phyloP scores from a whole-genome alignment of 1,140 invertebrate genomes.

The Vanessa atalanta region DNA sequence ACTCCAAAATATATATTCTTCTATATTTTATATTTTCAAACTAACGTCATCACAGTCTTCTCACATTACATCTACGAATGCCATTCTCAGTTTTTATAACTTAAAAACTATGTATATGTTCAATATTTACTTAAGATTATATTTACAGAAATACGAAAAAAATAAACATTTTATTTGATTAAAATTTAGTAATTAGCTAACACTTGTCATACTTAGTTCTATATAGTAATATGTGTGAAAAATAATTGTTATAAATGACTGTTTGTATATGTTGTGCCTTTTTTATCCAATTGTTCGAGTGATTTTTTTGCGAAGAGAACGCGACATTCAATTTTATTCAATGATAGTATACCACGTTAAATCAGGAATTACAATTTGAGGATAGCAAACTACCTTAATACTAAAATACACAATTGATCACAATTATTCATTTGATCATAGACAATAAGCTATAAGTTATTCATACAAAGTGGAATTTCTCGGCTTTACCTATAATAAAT shows the following conservation, averaged over 20 bases:
- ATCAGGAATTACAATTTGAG: too few relatives aligned
- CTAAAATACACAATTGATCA: too few relatives aligned
- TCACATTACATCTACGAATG: constrained; percentile 58
- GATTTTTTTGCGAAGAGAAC: too few relatives aligned
- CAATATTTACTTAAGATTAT: constrained; percentile 6
- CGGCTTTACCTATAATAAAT: too few relatives aligned
- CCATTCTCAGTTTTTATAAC: constrained; percentile 33
- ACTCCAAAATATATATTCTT: constrained; percentile 11
- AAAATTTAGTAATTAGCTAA: not conserved
- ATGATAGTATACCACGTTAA: too few relatives aligned
- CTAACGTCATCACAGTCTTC: constrained; percentile 76
- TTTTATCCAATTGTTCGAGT: too few relatives aligned
- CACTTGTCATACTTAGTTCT: not conserved
- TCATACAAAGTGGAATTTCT: not conserved
- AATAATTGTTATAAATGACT: not conserved
- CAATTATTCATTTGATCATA: not conserved
- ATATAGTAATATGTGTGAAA: not conserved
- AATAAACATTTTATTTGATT: not conserved
- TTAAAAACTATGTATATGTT: constrained; percentile 30
- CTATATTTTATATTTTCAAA: constrained; percentile 23
- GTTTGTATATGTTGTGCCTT: too few relatives aligned
- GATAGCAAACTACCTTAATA: too few relatives aligned
- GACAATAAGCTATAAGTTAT: not conserved
- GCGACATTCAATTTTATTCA: too few relatives aligned
- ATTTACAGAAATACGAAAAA: constrained; percentile 27